These are phyloP conservation scores for Oscheius sp. DNA, from an alignment of 2,888 invertebrate genomes.

Conservation along the genomic window DNA sequence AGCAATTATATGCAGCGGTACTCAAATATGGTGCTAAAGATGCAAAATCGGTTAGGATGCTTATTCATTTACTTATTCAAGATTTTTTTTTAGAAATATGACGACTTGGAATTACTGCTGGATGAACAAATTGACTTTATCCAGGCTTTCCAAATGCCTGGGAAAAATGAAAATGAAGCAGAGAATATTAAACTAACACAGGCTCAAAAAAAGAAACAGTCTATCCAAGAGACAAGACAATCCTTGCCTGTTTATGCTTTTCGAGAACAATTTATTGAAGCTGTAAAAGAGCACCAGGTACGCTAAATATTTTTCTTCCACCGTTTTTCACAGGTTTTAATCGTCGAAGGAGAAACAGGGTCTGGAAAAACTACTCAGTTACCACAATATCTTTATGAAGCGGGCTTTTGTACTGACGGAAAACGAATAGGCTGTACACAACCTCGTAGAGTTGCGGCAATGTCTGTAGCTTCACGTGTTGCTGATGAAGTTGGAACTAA, in stretches of 20 bases:
- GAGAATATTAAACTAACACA: conserved; percentile 48
- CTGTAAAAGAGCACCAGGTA: conserved; percentile 79
- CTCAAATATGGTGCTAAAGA: conserved; percentile 50
- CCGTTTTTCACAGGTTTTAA: conserved; percentile 61
- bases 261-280: conserved; percentile 85
- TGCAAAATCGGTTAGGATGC: conserved; percentile 34
- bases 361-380: conserved; percentile 76
- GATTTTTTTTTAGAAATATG: conserved; percentile 65
- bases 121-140: conserved; percentile 95
- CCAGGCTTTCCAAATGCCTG: conserved; percentile 76
- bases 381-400: conserved; percentile 75
- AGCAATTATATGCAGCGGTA: conserved; percentile 44
- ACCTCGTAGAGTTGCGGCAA: conserved; percentile 96
- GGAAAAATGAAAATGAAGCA: conserved; percentile 66
- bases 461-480: conserved; percentile 98
- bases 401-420: conserved; percentile 76
- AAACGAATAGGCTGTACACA: conserved; percentile 96
- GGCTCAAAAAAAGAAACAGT: conserved; percentile 71
- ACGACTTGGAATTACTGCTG: conserved; percentile 90
- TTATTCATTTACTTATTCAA: neutral
- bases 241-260: conserved; percentile 94
- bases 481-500: conserved; percentile 97
- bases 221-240: conserved; percentile 88
- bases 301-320: neutral
- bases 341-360: conserved; percentile 78